A percentile compares a stretch with the other conserved stretches of the same genome.
These are phyloP conservation scores for Pterobdella sp. DNA, from an alignment of 2,888 invertebrate species.

Conservation along the genomic window DNA sequence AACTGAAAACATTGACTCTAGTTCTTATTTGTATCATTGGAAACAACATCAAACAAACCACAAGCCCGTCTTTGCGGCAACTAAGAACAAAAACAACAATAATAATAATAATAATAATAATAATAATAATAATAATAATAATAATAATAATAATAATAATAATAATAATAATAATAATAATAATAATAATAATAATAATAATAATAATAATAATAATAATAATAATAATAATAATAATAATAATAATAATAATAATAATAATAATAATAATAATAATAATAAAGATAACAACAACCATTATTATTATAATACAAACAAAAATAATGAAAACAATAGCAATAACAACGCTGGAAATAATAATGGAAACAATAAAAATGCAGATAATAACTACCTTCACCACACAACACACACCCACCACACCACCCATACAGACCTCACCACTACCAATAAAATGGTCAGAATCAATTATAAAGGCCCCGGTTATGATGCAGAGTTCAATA, in stretches of 20 bases:
- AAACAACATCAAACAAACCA: not conserved
- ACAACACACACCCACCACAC: no score
- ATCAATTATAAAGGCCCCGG: no score
- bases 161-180: conserved; percentile 15
- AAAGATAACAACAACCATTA: not conserved
- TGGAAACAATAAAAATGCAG: not conserved
- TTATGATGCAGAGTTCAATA: no score
- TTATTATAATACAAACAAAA: not conserved
- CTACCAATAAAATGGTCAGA: no score
- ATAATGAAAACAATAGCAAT: conserved; percentile 1
- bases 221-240: conserved; percentile 15
- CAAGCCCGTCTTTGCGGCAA: not conserved
- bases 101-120: not conserved
- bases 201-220: conserved; percentile 15
- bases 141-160: conserved; percentile 15
- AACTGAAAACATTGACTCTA: not conserved
- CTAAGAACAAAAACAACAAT: not conserved
- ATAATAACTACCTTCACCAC: no score
- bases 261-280: conserved; percentile 15
- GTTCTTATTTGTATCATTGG: not conserved
- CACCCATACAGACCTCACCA: no score
- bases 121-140: conserved; percentile 9
- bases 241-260: conserved; percentile 15
- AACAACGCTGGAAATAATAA: not conserved
- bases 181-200: conserved; percentile 15